Percentiles rank a stretch among this genome's conserved stretches.
phyloP scores from a whole-genome alignment of 2,888 invertebrate species.

The Sturmia bella region DNA sequence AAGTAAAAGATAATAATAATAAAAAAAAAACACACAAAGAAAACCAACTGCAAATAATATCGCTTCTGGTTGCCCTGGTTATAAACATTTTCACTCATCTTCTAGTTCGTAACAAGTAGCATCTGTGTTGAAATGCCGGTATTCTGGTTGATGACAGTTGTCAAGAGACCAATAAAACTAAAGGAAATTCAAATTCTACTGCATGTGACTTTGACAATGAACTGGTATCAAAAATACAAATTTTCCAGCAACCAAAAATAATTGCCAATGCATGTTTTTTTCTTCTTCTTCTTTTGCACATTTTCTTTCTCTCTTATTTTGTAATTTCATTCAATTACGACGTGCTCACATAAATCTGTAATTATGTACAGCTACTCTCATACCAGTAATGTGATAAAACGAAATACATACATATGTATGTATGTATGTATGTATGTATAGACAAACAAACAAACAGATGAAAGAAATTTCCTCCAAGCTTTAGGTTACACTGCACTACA shows the following conservation, averaged over 20 bases:
- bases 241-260: slow-evolving; percentile 58
- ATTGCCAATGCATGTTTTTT: slow-evolving; percentile 54
- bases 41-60: too few relatives aligned
- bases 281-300: slow-evolving; percentile 2
- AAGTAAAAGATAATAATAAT: too few relatives aligned
- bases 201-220: slow-evolving; percentile 62
- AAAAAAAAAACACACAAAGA: too few relatives aligned
- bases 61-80: too few relatives aligned
- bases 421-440: neutral
- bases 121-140: slow-evolving; percentile 45
- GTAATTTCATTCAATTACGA: slow-evolving; percentile 51
- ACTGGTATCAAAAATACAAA: slow-evolving; percentile 46
- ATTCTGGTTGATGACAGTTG: slow-evolving; percentile 56
- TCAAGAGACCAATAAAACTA: slow-evolving; percentile 29
- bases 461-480: slow-evolving; percentile 23
- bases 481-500: too few relatives aligned
- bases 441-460: neutral
- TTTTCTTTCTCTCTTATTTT: neutral
- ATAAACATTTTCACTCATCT: too few relatives aligned
- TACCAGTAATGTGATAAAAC: slow-evolving; percentile 1
- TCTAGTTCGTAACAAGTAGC: slow-evolving; percentile 15
- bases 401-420: neutral
- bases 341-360: slow-evolving; percentile 49
- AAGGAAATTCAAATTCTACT: slow-evolving; percentile 46
- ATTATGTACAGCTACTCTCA: slow-evolving; percentile 56